Percentiles rank a stretch among this genome's conserved stretches.
Conservation (phyloP, 23 tunicate genomes). For the Styela clava region DNA sequence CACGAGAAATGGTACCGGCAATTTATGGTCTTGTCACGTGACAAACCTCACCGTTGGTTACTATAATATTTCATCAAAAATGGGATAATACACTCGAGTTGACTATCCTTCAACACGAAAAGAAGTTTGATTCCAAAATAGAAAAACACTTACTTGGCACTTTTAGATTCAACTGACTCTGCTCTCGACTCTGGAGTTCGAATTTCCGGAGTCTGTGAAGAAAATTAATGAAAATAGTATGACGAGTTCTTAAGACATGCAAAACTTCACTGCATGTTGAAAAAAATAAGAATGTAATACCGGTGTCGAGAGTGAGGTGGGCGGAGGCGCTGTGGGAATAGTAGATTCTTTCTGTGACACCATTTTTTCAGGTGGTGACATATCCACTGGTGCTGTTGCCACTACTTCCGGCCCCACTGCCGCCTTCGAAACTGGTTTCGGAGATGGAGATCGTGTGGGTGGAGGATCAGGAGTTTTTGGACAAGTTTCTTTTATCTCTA, state of each 20-base stretch:
- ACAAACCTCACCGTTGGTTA: too few relatives aligned
- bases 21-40: too few relatives aligned
- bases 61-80: too few relatives aligned
- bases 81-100: too few relatives aligned
- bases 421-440: background rate
- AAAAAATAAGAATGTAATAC: too few relatives aligned
- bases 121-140: too few relatives aligned
- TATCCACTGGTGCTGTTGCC: background rate
- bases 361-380: background rate
- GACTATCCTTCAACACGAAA: too few relatives aligned
- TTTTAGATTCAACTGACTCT: background rate
- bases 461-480: background rate
- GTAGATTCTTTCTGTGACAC: background rate
- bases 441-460: background rate
- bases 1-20: too few relatives aligned
- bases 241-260: too few relatives aligned
- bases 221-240: background rate
- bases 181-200: background rate
- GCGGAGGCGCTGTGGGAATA: background rate
- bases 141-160: background rate
- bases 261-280: too few relatives aligned
- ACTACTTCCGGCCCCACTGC: background rate
- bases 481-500: background rate
- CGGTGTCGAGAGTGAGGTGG: background rate
- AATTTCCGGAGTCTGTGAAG: background rate